Base-by-base conservation (phyloP, 2,888 invertebrate species). In the Drosophila dives region DNA sequence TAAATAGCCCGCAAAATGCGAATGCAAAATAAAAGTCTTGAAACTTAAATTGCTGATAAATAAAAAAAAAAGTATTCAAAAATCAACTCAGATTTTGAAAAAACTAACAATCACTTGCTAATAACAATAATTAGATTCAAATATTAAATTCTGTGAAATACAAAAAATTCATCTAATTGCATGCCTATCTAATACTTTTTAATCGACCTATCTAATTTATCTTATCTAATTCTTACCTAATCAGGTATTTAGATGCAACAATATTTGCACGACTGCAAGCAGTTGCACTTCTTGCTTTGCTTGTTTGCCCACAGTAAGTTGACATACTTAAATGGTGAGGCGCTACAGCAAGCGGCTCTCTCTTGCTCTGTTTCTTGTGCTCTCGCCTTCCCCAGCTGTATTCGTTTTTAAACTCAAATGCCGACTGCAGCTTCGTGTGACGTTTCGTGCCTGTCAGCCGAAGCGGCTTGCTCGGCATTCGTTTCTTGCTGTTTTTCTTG, bases 401-500 rank as follows among this genome's bases (percentile, higher is more conserved):
- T 64, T 67, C 56, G 32, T 74, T 63, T 62, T 42, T 56, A 62
- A 33, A 51, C 33, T 20, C 54, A 45, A 50, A 45, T 3, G 33
- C 65, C 65, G 60, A 70, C 45, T 12, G 40, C 60, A 61, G 70
- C 75, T 66, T 67, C 80, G 80, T 58, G 17, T 6, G 2, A 10
- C 23, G 5, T 29, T 54, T 72, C 77, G 78, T 72, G 40, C 11
- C 1, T 12, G 4, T 1, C 8, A 36, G 54, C 56, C 77, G 63
- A 77, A 48, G 54, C n/a, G 23, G 48, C 10, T 29, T 23, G 36
- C 23, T 40, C 29, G 15, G 20, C 64, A 49, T 62, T 77, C 81
- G 81, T 51, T 7, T 36, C 32, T 11, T 40, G 29, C 10, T 12
- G 38, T n/a, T 36, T 45, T 26, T 48, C 3, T 48, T 59, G 75